Evolutionary conservation across 2,888 invertebrate species (phyloP), one percentile per base, ranked within the genome.

Genomic region (Tineola bisselliella): DNA sequence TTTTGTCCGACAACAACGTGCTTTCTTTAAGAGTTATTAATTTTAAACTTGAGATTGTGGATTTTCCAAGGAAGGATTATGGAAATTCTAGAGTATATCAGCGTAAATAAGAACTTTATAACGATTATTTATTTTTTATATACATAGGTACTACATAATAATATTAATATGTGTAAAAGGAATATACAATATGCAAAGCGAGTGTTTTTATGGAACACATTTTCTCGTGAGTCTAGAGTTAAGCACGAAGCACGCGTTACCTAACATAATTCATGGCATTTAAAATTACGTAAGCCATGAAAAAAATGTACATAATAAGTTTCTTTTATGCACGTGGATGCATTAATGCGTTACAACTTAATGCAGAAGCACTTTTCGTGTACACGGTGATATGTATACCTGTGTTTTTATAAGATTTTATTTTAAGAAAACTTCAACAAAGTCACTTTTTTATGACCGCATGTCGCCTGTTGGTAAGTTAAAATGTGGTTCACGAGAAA

Each of bases 271-370:
- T 58, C 58, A 58, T 13, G 1, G 15, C 58, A 60, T 25, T 59
- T 62, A 30, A 62, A 61, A 62, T 63, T 63, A 64, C 64, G 64
- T 67, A 71, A 68, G 64, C 62, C 64, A 63, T 65, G 63, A 65
- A 68, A 66, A n/a, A 67, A 67, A 61, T 65, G 63, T 67, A 70
- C 71, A 70, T 63, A 61, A 30, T 72, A 72, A 72, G 69, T 73
- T 71, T 66, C 65, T 69, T 67, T 66, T 65, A 64, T 63, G 69
- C 77, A 75, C 77, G 76, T 68, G 68, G 74, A 71, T 76, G 83
- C 81, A 81, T 81, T 82, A 83, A 84, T 83, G 77, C 75, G 74
- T 67, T 75, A 75, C 70, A 77, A 79, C 76, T 82, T 82, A 79
- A 81, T 82, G 81, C 79, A 70, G 70, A 75, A 76, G 48, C 48